Evolutionary conservation across 2,888 invertebrate species (phyloP).

Genomic region (Cantharis rufa): DNA sequence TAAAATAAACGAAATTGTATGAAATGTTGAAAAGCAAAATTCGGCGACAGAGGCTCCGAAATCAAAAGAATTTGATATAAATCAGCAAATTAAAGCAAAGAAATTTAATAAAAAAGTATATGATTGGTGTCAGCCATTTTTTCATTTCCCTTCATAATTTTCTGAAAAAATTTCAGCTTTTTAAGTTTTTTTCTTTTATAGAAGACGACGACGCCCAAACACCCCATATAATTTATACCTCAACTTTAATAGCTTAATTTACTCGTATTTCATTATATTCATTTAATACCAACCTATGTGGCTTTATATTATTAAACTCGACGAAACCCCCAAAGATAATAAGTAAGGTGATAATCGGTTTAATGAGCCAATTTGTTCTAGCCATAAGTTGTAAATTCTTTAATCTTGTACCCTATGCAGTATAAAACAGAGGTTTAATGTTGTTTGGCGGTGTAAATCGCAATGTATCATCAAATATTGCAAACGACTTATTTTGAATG

Average conservation of each 20-base stretch:
- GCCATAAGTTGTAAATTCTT: conserved; percentile 30
- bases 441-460: conserved; percentile 28
- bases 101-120: conserved; percentile 1
- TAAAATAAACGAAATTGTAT: conserved; percentile 22
- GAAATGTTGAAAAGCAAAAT: background rate
- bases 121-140: background rate
- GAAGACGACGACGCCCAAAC: background rate
- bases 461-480: conserved; percentile 10
- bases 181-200: background rate
- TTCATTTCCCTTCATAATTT: background rate
- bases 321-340: background rate
- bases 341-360: background rate
- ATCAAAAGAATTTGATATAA: conserved; percentile 3
- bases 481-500: background rate
- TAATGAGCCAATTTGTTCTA: conserved; percentile 29
- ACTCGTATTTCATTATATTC: background rate
- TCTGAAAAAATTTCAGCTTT: background rate
- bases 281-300: background rate
- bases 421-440: conserved; percentile 30
- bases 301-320: background rate
- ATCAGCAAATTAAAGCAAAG: conserved; percentile 4
- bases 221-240: background rate
- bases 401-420: conserved; percentile 32
- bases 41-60: background rate
- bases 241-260: background rate